A percentile compares a stretch with the other conserved stretches of the same genome.
These are phyloP conservation scores for Panorpa germanica DNA, from an alignment of 2,888 invertebrate genomes.

Conservation along the genomic window DNA sequence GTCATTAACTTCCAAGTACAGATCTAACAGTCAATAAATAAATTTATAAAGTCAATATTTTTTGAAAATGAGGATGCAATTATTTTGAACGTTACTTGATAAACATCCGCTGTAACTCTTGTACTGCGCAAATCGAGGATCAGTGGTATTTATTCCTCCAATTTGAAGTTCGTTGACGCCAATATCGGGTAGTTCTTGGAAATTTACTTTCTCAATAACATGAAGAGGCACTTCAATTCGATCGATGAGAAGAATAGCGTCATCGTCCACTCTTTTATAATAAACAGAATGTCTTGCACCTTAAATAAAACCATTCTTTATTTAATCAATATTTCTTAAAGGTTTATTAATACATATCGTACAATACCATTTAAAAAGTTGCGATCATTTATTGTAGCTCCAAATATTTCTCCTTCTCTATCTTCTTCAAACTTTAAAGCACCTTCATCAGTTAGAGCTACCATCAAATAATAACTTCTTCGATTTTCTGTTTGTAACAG, in stretches of 20 bases:
- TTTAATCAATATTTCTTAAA: background rate
- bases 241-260: conserved; percentile 55
- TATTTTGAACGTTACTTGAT: conserved; percentile 48
- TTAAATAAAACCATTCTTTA: conserved; percentile 26
- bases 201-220: conserved; percentile 45
- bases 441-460: conserved; percentile 68
- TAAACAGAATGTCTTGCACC: conserved; percentile 60
- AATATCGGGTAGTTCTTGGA: conserved; percentile 42
- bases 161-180: conserved; percentile 71
- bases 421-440: conserved; percentile 74
- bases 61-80: background rate
- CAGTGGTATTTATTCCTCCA: conserved; percentile 70
- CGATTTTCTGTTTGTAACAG: conserved; percentile 68
- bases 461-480: conserved; percentile 65
- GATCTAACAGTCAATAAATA: conserved; percentile 34
- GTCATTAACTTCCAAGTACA: conserved; percentile 68
- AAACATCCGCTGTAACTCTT: conserved; percentile 79
- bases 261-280: conserved; percentile 46
- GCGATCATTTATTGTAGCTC: conserved; percentile 54
- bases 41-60: conserved; percentile 2
- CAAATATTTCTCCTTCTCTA: conserved; percentile 51
- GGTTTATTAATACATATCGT: conserved; percentile 39
- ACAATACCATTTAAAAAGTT: conserved; percentile 65
- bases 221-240: conserved; percentile 51
- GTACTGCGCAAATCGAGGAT: conserved; percentile 62